Evolutionary conservation across 2,797 vertebrate species (phyloP).

Genomic region (Columba guinea): DNA sequence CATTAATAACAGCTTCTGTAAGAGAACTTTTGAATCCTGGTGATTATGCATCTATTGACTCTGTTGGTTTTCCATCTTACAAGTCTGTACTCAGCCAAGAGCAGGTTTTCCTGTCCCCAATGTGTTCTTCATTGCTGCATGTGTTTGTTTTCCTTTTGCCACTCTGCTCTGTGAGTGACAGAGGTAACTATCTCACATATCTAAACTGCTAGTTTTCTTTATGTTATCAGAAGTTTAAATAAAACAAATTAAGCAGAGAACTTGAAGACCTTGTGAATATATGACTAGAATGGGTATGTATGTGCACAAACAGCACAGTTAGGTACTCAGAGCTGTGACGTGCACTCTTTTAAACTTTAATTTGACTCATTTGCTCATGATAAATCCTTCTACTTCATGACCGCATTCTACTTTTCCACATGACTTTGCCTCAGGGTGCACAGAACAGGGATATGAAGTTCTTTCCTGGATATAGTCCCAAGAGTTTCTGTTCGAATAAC

Average conservation of each 20-base stretch:
- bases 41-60: neutral
- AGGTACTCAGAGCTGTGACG: neutral
- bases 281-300: neutral
- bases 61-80: neutral
- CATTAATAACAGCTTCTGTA: neutral
- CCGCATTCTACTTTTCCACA: neutral
- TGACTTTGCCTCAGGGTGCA: neutral
- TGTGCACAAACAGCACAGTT: neutral
- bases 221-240: neutral
- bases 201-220: neutral
- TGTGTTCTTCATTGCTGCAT: neutral
- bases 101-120: neutral
- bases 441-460: neutral
- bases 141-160: neutral
- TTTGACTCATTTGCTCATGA: neutral
- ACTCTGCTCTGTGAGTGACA: neutral
- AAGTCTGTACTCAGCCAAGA: neutral
- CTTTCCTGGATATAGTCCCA: neutral
- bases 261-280: neutral
- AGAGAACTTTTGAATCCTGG: neutral
- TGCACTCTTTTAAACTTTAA: neutral
- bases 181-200: neutral
- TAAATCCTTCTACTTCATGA: neutral
- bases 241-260: neutral
- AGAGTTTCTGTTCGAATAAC: neutral